Conservation (phyloP, 1,140 invertebrate species). For the Magallana angulata region DNA sequence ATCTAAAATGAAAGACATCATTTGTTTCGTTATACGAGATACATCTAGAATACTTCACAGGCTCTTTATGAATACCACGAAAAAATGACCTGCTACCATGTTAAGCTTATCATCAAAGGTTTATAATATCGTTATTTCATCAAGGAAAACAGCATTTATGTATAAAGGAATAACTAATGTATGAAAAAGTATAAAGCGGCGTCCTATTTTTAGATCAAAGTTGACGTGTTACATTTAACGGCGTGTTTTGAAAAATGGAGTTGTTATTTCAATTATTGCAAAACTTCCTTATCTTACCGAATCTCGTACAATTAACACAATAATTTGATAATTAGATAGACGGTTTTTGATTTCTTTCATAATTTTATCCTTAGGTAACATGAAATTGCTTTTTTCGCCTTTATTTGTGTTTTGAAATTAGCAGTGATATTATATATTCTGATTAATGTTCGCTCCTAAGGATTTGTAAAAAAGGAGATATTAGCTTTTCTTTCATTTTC, state of each 20-base stretch:
- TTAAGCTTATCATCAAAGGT: constrained; percentile 13
- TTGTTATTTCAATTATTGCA: neutral
- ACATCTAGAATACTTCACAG: neutral
- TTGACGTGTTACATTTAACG: neutral
- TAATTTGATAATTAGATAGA: too few species aligned
- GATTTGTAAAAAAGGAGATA: too few species aligned
- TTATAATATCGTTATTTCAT: constrained; percentile 4
- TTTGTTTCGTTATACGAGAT: neutral
- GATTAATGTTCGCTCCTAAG: too few species aligned
- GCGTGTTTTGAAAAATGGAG: neutral
- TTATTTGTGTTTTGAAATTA: too few species aligned
- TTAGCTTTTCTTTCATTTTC: too few species aligned
- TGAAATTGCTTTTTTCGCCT: too few species aligned
- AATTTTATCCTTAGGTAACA: too few species aligned
- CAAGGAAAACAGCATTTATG: neutral
- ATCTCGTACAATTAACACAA: too few species aligned
- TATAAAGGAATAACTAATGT: neutral
- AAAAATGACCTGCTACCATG: constrained; percentile 15
- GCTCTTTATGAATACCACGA: neutral
- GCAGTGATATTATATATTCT: too few species aligned
- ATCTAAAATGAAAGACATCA: neutral
- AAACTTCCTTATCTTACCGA: neutral
- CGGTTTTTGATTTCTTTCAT: too few species aligned
- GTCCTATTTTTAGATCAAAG: constrained; percentile 18
- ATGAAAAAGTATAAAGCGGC: neutral